Evolutionary conservation across 2,888 invertebrate species (phyloP).

Genomic region (Philereme vetulata): DNA sequence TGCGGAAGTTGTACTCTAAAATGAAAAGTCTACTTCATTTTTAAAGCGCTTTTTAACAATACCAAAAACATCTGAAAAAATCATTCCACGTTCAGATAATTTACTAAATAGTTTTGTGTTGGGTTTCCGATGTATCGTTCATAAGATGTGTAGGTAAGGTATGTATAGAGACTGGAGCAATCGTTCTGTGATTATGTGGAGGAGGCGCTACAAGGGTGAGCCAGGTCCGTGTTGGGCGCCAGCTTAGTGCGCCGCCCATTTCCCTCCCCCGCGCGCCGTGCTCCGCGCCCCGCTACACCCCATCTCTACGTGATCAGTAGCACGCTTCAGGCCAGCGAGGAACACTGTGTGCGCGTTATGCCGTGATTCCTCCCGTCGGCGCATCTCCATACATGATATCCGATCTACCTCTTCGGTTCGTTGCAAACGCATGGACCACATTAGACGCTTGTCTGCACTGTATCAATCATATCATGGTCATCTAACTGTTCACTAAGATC

Average conservation of each 20-base stretch:
- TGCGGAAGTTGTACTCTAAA: no score
- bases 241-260: constrained; percentile 56
- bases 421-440: constrained; percentile 82
- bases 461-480: constrained; percentile 53
- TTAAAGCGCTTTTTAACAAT: neutral
- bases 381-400: constrained; percentile 72
- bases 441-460: constrained; percentile 79
- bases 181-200: constrained; percentile 73
- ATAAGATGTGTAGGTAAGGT: constrained; percentile 48
- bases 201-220: constrained; percentile 58
- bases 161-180: constrained; percentile 52
- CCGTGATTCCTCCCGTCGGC: constrained; percentile 68
- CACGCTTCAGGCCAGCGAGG: constrained; percentile 68
- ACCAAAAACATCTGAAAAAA: neutral
- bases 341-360: constrained; percentile 76
- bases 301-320: constrained; percentile 60
- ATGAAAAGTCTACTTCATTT: no score
- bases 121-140: constrained; percentile 51
- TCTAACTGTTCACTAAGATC: constrained; percentile 37
- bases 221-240: constrained; percentile 63
- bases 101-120: constrained; percentile 28
- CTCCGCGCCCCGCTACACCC: constrained; percentile 32
- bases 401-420: constrained; percentile 76
- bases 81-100: constrained; percentile 31
- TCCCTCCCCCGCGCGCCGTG: constrained; percentile 44